Evolutionary conservation across 1,140 invertebrate species (phyloP).

Genomic region (Telenomus remus): DNA sequence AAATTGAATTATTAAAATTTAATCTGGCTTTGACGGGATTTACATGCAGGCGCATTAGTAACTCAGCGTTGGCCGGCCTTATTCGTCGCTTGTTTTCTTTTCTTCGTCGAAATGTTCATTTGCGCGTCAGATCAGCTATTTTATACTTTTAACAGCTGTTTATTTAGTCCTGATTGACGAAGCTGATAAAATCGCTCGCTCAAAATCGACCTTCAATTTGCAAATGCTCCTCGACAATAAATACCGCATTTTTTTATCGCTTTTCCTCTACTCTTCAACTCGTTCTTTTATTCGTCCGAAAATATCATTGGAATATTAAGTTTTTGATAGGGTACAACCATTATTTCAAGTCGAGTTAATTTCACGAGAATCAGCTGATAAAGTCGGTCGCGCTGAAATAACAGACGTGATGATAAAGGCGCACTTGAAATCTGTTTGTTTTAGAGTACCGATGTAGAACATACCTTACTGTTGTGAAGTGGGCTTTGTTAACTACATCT

Average conservation of each 20-base stretch:
- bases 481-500: constrained; percentile 58
- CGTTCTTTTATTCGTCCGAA: constrained; percentile 4
- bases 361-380: constrained; percentile 48
- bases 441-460: constrained; percentile 46
- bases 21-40: constrained; percentile 67
- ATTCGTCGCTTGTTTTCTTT: constrained; percentile 26
- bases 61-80: constrained; percentile 21
- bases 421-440: constrained; percentile 53
- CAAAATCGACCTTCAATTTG: constrained; percentile 40
- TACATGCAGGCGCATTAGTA: constrained; percentile 45
- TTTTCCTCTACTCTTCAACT: neutral
- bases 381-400: constrained; percentile 53
- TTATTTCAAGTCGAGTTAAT: constrained; percentile 53
- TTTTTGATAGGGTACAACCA: constrained; percentile 35
- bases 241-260: neutral
- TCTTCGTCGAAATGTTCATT: constrained; percentile 33
- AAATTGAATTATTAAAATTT: constrained; percentile 74
- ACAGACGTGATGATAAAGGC: constrained; percentile 53
- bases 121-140: constrained; percentile 17
- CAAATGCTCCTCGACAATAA: constrained; percentile 33
- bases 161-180: constrained; percentile 50
- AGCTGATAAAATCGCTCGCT: constrained; percentile 17
- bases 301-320: constrained; percentile 41
- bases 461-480: constrained; percentile 51
- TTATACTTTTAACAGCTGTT: constrained; percentile 31